Percentiles rank a stretch among this genome's conserved stretches.
Conservation (phyloP, 2,113 vertebrate species). For the Triplophysa dalaica region DNA sequence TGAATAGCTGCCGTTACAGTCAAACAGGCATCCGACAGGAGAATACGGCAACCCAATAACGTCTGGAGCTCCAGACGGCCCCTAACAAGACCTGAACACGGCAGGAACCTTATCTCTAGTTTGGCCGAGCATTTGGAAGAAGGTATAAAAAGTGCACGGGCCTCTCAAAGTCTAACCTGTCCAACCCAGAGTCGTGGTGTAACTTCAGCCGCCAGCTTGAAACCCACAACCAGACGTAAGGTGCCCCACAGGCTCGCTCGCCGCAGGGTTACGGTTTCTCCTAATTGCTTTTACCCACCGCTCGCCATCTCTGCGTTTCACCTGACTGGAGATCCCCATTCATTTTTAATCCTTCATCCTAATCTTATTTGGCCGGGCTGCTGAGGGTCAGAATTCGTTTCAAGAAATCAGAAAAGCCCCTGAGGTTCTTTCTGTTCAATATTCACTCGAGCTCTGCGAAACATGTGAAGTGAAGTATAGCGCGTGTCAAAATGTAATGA, state of each 20-base stretch:
- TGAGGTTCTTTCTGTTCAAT: constrained; percentile 52
- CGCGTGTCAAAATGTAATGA: background rate
- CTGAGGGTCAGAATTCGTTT: constrained; percentile 55
- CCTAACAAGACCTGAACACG: constrained; percentile 25
- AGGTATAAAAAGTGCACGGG: constrained; percentile 22
- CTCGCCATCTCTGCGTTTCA: constrained; percentile 62
- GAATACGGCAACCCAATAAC: constrained; percentile 34
- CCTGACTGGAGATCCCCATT: constrained; percentile 63
- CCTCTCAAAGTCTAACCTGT: constrained; percentile 38
- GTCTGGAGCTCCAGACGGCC: constrained; percentile 1
- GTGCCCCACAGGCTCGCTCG: constrained; percentile 32
- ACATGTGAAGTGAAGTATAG: constrained; percentile 12
- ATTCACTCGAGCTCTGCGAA: constrained; percentile 30
- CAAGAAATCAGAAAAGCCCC: constrained; percentile 55
- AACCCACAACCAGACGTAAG: constrained; percentile 51
- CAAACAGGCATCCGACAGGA: constrained; percentile 6
- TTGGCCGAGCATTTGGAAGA: constrained; percentile 22
- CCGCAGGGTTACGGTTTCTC: constrained; percentile 64
- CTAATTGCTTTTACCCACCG: constrained; percentile 64
- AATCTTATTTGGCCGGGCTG: constrained; percentile 57
- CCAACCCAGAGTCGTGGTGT: constrained; percentile 37
- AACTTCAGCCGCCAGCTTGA: constrained; percentile 51
- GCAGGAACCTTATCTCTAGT: constrained; percentile 38
- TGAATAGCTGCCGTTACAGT: background rate
- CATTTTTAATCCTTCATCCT: constrained; percentile 66